Conservation (phyloP, 1,140 invertebrate genomes). For the Eciton burchellii region DNA sequence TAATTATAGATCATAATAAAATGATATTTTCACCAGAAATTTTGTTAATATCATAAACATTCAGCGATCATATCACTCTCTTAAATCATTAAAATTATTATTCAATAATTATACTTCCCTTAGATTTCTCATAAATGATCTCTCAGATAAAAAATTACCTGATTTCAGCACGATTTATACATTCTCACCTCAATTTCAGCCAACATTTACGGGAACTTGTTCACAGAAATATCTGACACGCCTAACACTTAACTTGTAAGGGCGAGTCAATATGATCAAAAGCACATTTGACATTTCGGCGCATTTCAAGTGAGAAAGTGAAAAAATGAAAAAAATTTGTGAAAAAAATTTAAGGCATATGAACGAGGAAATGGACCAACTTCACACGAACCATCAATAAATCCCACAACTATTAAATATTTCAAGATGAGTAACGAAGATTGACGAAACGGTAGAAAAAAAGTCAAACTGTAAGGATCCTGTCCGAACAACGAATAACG, state of each 20-base stretch:
- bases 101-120: background rate
- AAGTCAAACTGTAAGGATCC: background rate
- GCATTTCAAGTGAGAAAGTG: background rate
- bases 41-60: background rate
- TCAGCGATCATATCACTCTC: background rate
- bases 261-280: background rate
- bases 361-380: background rate
- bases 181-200: background rate
- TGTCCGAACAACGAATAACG: background rate
- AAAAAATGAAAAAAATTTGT: background rate
- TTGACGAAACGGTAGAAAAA: background rate
- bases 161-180: background rate
- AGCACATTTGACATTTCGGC: background rate
- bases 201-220: too few relatives aligned
- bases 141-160: background rate
- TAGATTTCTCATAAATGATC: background rate
- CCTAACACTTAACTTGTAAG: background rate
- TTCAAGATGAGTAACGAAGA: background rate
- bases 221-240: background rate
- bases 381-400: background rate
- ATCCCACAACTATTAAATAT: background rate
- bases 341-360: too few relatives aligned
- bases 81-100: background rate
- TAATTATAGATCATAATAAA: background rate
- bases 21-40: background rate